A percentile compares a stretch with the other conserved stretches of the same genome.
Conservation (phyloP, 2,888 invertebrate genomes). For the Mythimna lalbum region DNA sequence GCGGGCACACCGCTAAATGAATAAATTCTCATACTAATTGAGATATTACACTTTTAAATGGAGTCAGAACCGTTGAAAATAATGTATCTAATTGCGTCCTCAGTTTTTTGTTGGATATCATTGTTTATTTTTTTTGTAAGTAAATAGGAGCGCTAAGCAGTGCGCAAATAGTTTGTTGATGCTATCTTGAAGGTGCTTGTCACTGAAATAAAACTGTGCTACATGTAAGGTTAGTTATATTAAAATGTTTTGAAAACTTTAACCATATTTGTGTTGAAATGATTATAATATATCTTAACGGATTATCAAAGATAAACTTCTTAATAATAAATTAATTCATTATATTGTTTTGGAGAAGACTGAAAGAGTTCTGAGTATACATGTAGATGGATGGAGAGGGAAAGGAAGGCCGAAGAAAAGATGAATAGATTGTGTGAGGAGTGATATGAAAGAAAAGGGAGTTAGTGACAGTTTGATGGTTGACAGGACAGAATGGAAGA, state of each 20-base stretch:
- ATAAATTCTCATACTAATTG: constrained; percentile 58
- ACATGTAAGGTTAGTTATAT: too few species aligned
- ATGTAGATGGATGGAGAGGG: too few species aligned
- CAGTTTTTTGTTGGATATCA: constrained; percentile 25
- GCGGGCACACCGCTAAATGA: constrained; percentile 21
- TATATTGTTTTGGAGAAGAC: too few species aligned
- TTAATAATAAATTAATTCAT: not conserved
- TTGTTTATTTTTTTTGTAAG: constrained; percentile 14
- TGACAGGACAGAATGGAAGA: too few species aligned
- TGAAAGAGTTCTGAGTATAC: too few species aligned
- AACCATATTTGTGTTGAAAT: not conserved
- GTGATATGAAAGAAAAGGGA: too few species aligned
- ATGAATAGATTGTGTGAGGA: too few species aligned
- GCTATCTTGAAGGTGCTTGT: constrained; percentile 1
- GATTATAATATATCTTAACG: not conserved
- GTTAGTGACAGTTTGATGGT: too few species aligned
- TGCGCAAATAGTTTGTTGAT: constrained; percentile 4
- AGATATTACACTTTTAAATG: constrained; percentile 59
- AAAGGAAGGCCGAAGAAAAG: too few species aligned
- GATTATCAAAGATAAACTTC: not conserved
- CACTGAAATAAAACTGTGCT: not conserved
- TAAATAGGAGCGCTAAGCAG: constrained; percentile 8
- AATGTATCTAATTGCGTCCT: not conserved
- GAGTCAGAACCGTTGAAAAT: constrained; percentile 33
- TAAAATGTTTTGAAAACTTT: too few species aligned